phyloP scores from a whole-genome alignment of 64 coral and sea anemone species.

The Pachyseris speciosa region DNA sequence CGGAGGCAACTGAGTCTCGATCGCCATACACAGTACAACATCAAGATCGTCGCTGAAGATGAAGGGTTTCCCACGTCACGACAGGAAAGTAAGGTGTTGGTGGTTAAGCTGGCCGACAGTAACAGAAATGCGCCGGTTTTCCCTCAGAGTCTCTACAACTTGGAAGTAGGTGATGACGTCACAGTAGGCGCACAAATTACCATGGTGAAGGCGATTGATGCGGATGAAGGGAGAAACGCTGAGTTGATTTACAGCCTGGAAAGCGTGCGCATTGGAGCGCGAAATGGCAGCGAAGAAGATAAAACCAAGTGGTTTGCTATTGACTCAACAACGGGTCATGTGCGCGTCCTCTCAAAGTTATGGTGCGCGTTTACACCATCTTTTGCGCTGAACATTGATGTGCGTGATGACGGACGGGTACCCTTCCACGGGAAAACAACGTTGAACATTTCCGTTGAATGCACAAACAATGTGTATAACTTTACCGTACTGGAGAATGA shows the following conservation, averaged over 20 bases:
- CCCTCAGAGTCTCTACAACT: neutral
- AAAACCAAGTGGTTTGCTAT: conserved; percentile 27
- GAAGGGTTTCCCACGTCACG: conserved; percentile 13
- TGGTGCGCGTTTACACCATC: conserved; percentile 85
- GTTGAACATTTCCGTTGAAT: conserved; percentile 57
- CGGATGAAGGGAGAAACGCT: conserved; percentile 33
- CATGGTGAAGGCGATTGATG: neutral
- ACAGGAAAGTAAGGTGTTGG: neutral
- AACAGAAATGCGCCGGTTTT: conserved; percentile 60
- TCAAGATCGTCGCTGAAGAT: conserved; percentile 49
- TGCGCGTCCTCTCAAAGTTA: conserved; percentile 63
- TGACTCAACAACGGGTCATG: conserved; percentile 27
- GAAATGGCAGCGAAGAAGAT: conserved; percentile 20
- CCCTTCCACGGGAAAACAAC: conserved; percentile 54
- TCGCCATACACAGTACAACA: conserved; percentile 30
- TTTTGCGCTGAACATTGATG: conserved; percentile 65
- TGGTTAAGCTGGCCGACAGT: conserved; percentile 36
- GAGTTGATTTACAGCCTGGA: conserved; percentile 50
- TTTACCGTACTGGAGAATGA: conserved; percentile 70
- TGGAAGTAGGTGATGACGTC: conserved; percentile 27
- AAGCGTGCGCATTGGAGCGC: neutral
- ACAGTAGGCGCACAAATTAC: neutral
- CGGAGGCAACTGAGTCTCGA: conserved; percentile 26
- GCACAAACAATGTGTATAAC: conserved; percentile 47
- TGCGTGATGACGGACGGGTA: conserved; percentile 65